Base-by-base conservation (phyloP, 1,140 invertebrate species). In the Oncopodura yosiiana region DNA sequence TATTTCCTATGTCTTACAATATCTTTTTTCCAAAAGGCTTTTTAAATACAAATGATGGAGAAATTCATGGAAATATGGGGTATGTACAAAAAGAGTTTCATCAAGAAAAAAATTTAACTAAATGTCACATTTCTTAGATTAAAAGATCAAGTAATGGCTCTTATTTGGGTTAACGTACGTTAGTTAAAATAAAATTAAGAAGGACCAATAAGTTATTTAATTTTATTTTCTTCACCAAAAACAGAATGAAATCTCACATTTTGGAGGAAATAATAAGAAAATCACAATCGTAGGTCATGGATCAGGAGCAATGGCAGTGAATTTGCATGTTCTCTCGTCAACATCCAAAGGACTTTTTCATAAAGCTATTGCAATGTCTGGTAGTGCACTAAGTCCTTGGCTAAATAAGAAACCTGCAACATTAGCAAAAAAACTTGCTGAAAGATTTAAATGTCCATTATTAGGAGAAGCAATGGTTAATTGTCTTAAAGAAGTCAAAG, bases 311-410 rank as follows among this genome's bases (percentile, higher is more conserved):
- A 39, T 41, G 3, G 52, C 19, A 4, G 41, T 42, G 19, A 46
- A 21, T 14, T 19, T 39, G 9, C 52, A 53, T 27, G 30, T 53
- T 3, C 52, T 52, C 14, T 52, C 49, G 3, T 23, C 49, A 12
- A 41, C 42, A 27, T 52, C 49, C 11, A 23, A 52, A 59, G 57
- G 52, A 43, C 16, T 61, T 24, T 61, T 61, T 51, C 43, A 56
- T 18, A 27, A 55, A 6, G 59, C 51, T 4, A 57, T 61, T 1
- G 29, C 56, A 16, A 34, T 46, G 50, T 27, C 18, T 19, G 57
- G 57, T 23, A 86, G 82, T 2, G 79, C 82, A 2, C 69, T 87
- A 9, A 82, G 81, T n/a, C n/a, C n/a, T n/a, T n/a, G n/a, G n/a
- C n/a, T n/a, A n/a, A n/a, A n/a, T n/a, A n/a, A n/a, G n/a, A n/a